A percentile compares a stretch with the other conserved stretches of the same genome.
Evolutionary conservation across 2,113 vertebrate genomes (phyloP).

Genomic region (Callipepla squamata): DNA sequence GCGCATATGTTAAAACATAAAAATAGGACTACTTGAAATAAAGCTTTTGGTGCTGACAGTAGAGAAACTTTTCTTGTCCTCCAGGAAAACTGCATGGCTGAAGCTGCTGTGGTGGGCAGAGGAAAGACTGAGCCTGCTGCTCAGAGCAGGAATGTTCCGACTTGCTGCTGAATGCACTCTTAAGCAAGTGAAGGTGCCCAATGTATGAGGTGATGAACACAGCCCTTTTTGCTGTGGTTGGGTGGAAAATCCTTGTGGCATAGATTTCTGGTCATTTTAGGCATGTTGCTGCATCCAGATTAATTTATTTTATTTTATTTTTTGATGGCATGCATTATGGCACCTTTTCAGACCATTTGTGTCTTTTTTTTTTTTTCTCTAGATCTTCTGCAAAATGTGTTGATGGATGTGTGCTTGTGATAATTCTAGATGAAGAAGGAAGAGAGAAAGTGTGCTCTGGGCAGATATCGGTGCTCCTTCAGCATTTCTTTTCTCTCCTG

Average conservation of each 20-base stretch:
- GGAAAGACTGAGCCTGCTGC: not conserved
- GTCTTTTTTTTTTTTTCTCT: not conserved
- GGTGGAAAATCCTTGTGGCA: not conserved
- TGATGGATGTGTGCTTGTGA: not conserved
- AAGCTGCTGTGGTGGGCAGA: not conserved
- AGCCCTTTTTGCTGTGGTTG: rapidly evolving
- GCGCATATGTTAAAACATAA: not conserved
- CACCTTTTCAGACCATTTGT: not conserved
- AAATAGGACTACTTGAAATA: not conserved
- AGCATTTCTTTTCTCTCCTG: slow-evolving; percentile 7
- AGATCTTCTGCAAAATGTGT: not conserved
- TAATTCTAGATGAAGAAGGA: not conserved
- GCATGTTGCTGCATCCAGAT: not conserved
- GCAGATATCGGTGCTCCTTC: not conserved
- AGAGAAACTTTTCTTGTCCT: not conserved
- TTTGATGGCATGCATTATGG: not conserved
- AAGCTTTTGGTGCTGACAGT: not conserved
- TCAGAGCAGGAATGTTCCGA: not conserved
- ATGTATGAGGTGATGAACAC: not conserved
- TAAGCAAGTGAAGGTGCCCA: not conserved
- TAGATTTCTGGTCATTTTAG: not conserved
- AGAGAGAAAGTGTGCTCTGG: not conserved
- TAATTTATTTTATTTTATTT: not conserved
- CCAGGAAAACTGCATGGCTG: not conserved
- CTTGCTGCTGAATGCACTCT: not conserved